Evolutionary conservation across 1,140 invertebrate species (phyloP), one percentile per base, ranked within the genome.

Genomic region (Drosophila aff.): DNA sequence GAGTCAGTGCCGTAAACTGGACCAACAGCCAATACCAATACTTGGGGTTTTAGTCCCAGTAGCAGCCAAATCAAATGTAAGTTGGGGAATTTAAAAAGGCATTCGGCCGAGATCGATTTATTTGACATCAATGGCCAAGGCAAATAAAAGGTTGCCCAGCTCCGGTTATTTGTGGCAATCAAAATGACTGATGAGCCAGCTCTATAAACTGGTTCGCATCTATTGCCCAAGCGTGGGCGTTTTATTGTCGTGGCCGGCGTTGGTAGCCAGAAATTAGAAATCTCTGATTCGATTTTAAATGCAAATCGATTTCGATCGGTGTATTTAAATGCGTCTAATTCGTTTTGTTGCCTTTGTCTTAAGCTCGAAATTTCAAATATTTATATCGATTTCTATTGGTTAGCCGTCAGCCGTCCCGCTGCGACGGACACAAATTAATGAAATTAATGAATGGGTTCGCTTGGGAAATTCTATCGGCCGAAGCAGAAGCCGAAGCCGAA

Each of bases 251-350:
- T 60, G 46, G 52, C 67, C 46, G 41, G 47, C 79, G 31, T 50
- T 65, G 62, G 75, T 89, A 74, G 77, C 81, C 67, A 62, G 43
- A 63, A 76, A 82, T 73, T 72, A 74, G 46, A 74, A 74, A 74
- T 67, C 75, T 78, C 41, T 66, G 77, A 78, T 83, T 83, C 50
- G 68, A 83, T 86, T 86, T 86, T 74, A 87, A 84, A 87, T 87
- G 84, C 84, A 87, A 87, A 87, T 87, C 77, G 62, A 74, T 81
- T 78, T 80, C 69, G 69, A 69, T 72, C 79, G 75, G 68, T 78
- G 74, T 87, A 76, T 81, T 72, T 90, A 84, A 87, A 87, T 87
- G 82, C 86, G 77, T 78, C 65, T 81, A 89, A 90, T 83, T 64
- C 73, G 81, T 72, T 67, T 59, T 62, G 55, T 52, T 57, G 26